phyloP scores from a whole-genome alignment of 2,113 vertebrate genomes.

The Oreochromis spilurus region DNA sequence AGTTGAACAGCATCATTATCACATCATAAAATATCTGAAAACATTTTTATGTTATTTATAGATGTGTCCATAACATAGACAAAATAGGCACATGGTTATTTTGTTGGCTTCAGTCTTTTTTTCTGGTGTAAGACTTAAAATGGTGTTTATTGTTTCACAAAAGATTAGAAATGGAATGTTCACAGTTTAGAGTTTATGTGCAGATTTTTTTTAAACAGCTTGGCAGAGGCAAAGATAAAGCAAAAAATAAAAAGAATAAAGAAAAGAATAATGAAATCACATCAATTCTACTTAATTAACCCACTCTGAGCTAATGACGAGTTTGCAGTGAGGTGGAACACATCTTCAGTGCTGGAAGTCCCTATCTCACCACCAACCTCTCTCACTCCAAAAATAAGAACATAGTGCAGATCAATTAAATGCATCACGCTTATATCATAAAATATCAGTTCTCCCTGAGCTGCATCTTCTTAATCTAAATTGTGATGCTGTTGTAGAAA shows the following conservation, averaged over 20 bases:
- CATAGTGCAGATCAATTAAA: background rate
- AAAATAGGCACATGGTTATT: too few relatives aligned
- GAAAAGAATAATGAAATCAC: background rate
- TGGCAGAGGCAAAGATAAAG: background rate
- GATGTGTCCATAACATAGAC: too few relatives aligned
- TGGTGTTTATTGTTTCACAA: background rate
- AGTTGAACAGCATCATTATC: too few relatives aligned
- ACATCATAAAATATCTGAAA: too few relatives aligned
- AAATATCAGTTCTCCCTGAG: background rate
- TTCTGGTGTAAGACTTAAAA: too few relatives aligned
- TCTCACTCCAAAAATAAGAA: background rate
- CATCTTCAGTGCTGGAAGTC: background rate
- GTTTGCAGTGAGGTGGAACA: background rate
- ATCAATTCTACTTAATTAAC: background rate
- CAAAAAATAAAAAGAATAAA: background rate
- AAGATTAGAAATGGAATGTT: background rate
- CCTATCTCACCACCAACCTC: background rate
- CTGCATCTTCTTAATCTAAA: background rate
- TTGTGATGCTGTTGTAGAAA: background rate
- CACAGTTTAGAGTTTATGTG: background rate
- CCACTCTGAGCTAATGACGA: background rate
- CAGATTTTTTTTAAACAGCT: background rate
- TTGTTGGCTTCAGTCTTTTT: too few relatives aligned
- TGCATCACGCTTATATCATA: background rate
- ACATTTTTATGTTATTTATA: too few relatives aligned